phyloP scores from a whole-genome alignment of 1,140 invertebrate genomes.

The Listronotus oregonensis region DNA sequence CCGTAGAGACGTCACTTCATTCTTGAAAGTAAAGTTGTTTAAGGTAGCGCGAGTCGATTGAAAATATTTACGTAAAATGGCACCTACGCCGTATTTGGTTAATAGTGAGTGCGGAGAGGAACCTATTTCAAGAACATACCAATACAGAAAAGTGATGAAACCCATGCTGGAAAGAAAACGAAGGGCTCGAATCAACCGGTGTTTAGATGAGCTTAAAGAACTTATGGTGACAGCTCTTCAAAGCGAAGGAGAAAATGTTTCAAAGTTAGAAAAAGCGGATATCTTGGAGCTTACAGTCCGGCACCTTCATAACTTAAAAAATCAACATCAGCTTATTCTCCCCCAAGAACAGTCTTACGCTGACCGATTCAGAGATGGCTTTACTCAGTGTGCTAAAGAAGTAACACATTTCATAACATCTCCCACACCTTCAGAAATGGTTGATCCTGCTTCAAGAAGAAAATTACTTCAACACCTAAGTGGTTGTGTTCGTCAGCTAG shows the following conservation, averaged over 20 bases:
- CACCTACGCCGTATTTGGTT: constrained; percentile 48
- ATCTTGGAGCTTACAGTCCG: constrained; percentile 94
- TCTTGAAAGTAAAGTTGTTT: constrained; percentile 23
- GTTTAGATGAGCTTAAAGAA: constrained; percentile 90
- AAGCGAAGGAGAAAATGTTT: constrained; percentile 85
- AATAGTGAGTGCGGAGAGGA: constrained; percentile 55
- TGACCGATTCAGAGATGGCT: constrained; percentile 86
- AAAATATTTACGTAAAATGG: constrained; percentile 40
- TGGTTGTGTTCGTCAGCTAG: constrained; percentile 56
- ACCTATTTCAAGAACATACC: constrained; percentile 84
- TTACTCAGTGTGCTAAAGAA: constrained; percentile 89
- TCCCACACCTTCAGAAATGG: constrained; percentile 45
- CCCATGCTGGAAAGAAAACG: constrained; percentile 94
- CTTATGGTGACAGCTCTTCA: constrained; percentile 87
- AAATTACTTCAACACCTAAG: constrained; percentile 59
- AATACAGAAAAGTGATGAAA: constrained; percentile 94
- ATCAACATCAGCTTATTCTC: constrained; percentile 68
- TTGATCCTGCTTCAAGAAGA: constrained; percentile 55
- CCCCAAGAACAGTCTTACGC: constrained; percentile 71
- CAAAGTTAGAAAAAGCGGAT: constrained; percentile 95
- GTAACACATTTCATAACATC: constrained; percentile 78
- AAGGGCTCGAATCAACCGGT: constrained; percentile 91
- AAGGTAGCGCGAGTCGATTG: not conserved
- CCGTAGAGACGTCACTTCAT: constrained; percentile 34
- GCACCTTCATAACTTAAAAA: constrained; percentile 83